A percentile compares a stretch with the other conserved stretches of the same genome.
phyloP scores from a whole-genome alignment of 2,113 vertebrate genomes.

The Ardeotis arabs region DNA sequence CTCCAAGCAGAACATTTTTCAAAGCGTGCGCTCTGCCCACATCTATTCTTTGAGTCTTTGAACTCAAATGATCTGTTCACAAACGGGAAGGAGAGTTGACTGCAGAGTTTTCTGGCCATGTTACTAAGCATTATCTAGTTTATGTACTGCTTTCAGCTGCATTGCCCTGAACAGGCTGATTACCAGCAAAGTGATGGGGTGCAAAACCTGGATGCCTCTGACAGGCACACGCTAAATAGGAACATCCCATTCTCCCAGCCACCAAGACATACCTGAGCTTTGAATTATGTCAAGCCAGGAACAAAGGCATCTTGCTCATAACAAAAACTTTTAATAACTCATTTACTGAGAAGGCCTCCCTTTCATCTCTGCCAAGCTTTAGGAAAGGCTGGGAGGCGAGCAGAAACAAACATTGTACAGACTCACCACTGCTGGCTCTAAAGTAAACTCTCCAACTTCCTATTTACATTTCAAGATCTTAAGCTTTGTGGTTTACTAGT shows the following conservation, averaged over 20 bases:
- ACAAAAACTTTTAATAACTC: constrained; percentile 63
- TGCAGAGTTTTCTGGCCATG: not conserved
- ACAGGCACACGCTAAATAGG: not conserved
- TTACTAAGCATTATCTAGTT: not conserved
- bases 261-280: constrained; percentile 61
- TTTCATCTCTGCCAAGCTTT: constrained; percentile 63
- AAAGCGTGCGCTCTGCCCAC: not conserved
- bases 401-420: constrained; percentile 57
- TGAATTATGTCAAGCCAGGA: constrained; percentile 62
- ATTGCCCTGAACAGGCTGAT: not conserved
- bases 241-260: not conserved
- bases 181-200: not conserved
- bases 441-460: constrained; percentile 75
- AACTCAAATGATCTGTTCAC: not conserved
- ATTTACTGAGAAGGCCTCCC: constrained; percentile 40
- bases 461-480: constrained; percentile 75
- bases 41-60: not conserved
- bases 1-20: constrained; percentile 1
- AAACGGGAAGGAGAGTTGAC: not conserved
- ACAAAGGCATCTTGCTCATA: constrained; percentile 67
- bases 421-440: constrained; percentile 50
- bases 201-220: not conserved
- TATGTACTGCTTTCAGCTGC: not conserved
- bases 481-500: constrained; percentile 71
- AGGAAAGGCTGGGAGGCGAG: constrained; percentile 62